Base-by-base conservation (phyloP, 2,888 invertebrate species). In the Epistrophella euchroma region DNA sequence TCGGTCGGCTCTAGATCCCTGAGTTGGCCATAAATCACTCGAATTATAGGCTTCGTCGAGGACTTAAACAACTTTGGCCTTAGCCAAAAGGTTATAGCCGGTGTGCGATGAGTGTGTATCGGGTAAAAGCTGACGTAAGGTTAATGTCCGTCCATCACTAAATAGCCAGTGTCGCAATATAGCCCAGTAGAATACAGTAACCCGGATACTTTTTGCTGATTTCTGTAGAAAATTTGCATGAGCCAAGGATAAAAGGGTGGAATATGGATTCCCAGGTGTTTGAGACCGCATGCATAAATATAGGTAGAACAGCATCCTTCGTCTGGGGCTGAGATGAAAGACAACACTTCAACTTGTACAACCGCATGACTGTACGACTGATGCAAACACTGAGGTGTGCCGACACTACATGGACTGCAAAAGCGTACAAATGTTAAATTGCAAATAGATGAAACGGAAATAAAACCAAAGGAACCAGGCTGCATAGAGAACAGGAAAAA, bases 41-140 rank as follows among this genome's bases (percentile, higher is more conserved):
- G 82, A 86, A 86, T 86, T 86, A 86, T 86, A 86, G 86, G 86
- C 86, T 82, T 86, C 86, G 82, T 78, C 86, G 82, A 60, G 82
- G 82, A 74, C 77, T 86, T 82, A 52, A 74, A 77, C 64, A 77
- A 82, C 77, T 81, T 85, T 58, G 45, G 64, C 35, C 47, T 70
- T 11, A 70, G 32, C 71, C 68, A 62, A 56, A 43, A 50, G 72
- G 75, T 52, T 40, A 35, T 17, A 40, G 11, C 11, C 52, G 35
- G 35, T 37, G 9, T 52, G n/a, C 32, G 43, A 35, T 45, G 62
- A 35, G 77, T 62, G 37, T 52, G 66, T 81, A 55, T 22, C 15
- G 50, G 40, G 15, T n/a, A 4, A 62, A n/a, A 35, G 19, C 37
- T 35, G 40, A 35, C 28, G 52, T 62, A 19, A 71, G 62, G 68